Percentiles rank a stretch among this genome's conserved stretches.
Conservation (phyloP, 1,140 invertebrate species). For the Calliphora vicina region DNA sequence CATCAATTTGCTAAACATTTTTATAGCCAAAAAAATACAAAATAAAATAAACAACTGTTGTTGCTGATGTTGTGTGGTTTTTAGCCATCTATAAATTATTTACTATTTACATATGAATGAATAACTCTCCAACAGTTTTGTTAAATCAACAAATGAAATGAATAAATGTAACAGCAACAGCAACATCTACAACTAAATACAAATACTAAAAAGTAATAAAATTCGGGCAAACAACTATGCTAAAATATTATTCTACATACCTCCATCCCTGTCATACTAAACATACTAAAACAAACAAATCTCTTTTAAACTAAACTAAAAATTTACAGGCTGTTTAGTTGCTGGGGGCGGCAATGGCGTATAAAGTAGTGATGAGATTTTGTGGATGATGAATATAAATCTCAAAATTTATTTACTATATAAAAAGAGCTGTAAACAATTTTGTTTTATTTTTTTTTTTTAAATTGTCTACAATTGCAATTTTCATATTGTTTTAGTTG, state of each 20-base stretch:
- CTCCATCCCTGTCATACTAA: too few relatives aligned
- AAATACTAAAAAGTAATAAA: neutral
- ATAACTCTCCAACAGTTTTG: neutral
- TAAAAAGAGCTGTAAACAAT: neutral
- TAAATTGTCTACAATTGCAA: neutral
- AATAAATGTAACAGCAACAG: too few relatives aligned
- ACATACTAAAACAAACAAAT: neutral
- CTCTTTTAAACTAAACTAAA: neutral
- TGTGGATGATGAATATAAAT: neutral
- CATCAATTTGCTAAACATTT: neutral
- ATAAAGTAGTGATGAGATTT: too few relatives aligned
- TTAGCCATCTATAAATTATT: neutral
- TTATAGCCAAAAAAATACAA: neutral
- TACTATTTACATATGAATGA: neutral
- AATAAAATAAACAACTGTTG: neutral
- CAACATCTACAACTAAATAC: too few relatives aligned
- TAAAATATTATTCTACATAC: too few relatives aligned
- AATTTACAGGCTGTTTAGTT: too few relatives aligned
- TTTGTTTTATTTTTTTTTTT: neutral
- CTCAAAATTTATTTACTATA: neutral
- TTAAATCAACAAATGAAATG: neutral
- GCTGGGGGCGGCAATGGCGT: too few relatives aligned
- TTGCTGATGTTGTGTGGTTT: neutral
- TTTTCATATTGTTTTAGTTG: neutral
- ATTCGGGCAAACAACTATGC: neutral